Evolutionary conservation across 2,113 vertebrate species (phyloP).

Genomic region (Etheostoma cragini): DNA sequence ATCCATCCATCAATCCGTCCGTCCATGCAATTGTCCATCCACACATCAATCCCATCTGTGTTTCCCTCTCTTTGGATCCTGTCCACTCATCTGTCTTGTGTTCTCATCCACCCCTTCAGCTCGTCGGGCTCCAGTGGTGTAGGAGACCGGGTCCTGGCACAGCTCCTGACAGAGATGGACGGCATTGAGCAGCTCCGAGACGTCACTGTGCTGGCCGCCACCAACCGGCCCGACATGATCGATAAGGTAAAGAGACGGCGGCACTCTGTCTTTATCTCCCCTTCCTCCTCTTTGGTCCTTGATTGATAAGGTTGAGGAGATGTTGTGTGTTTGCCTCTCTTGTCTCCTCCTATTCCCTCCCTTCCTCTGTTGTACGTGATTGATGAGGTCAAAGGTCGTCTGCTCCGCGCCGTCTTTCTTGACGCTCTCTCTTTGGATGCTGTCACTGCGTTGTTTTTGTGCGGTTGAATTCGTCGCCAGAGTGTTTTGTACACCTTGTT

Average conservation of each 20-base stretch:
- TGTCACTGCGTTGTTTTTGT: conserved; percentile 14
- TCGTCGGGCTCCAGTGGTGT: conserved; percentile 90
- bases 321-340: conserved; percentile 50
- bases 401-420: conserved; percentile 19
- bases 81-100: conserved; percentile 39
- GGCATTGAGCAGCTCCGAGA: conserved; percentile 94
- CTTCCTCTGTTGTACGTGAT: conserved; percentile 67
- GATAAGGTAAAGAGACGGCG: conserved; percentile 90
- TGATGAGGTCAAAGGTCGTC: conserved; percentile 71
- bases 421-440: conserved; percentile 31
- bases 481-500: neutral
- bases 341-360: conserved; percentile 45
- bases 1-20: neutral
- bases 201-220: conserved; percentile 95
- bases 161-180: conserved; percentile 98
- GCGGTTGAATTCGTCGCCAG: neutral
- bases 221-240: conserved; percentile 97
- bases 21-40: neutral
- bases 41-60: conserved; percentile 1
- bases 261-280: conserved; percentile 37
- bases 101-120: conserved; percentile 71
- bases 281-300: conserved; percentile 65
- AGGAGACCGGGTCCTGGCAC: conserved; percentile 94
- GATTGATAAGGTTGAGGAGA: conserved; percentile 69
- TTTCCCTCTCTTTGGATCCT: neutral